Base-by-base conservation (phyloP, 2,113 vertebrate species). In the Engraulis encrasicolus region DNA sequence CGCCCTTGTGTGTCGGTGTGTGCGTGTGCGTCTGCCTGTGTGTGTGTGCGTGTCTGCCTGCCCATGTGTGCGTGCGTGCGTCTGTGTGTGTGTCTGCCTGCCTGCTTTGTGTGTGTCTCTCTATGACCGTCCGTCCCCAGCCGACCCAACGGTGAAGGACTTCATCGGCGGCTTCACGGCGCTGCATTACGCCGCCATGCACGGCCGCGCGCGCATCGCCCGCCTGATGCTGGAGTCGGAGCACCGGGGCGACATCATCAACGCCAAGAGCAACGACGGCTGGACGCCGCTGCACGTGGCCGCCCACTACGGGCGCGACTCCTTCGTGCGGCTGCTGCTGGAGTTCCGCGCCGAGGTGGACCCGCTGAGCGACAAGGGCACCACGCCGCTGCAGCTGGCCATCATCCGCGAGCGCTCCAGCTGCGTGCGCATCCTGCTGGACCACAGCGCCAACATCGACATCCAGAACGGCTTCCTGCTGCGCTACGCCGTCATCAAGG, bases 281-380 rank as follows among this genome's bases (percentile, higher is more conserved):
- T 99, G 98, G 98, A 99, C 98, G 7, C 98, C 98, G 37, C 95
- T 99, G 74, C 98, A 99, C 0, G 98, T 99, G 91, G 98, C 98
- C 0, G 98, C 98, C 20, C 97, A 99, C 93, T 99, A 99, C 0
- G 98, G 98, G 36, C 94, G 98, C 12, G 98, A 99, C 93, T 99
- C 98, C 0, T 99, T 99, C 34, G 98, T 99, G 58, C 96, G 97
- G 1, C 97, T 99, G 80, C 96, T 99, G 1, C 94, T 99, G 83
- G 98, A 99, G 94, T 99, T 99, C 95, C 96, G 97, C 92, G 98
- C 98, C 0, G 97, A 97, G 89, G 98, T 99, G 81, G 98, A 99
- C 91, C 98, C 97, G 0, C 96, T 99, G 89, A 99, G 98, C 0
- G 98, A 99, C 91, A 99, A 99, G 93, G 98, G 98, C 83, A 99